phyloP scores from a whole-genome alignment of 1,140 invertebrate species.

The Dreissena rostriformis region DNA sequence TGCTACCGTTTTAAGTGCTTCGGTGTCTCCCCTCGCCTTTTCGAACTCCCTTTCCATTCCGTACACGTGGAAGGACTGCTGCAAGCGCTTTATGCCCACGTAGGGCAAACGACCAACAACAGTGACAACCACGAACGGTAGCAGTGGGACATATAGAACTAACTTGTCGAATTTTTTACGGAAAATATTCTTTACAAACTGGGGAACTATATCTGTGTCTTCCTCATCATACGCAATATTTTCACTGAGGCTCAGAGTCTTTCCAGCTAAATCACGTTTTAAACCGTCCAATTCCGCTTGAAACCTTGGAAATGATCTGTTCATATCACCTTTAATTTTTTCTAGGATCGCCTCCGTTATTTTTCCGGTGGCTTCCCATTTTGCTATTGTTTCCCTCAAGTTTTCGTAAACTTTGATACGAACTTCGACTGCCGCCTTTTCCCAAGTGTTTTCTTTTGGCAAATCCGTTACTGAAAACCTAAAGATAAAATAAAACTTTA shows the following conservation, averaged over 20 bases:
- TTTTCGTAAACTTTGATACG: constrained; percentile 57
- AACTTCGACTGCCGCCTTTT: constrained; percentile 40
- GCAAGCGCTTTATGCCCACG: constrained; percentile 13
- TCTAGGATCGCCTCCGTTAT: constrained; percentile 40
- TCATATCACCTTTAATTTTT: constrained; percentile 41
- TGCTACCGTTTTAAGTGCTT: constrained; percentile 36
- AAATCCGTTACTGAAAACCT: constrained; percentile 32
- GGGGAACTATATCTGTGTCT: constrained; percentile 26
- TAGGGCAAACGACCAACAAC: constrained; percentile 20
- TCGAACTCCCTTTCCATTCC: constrained; percentile 27
- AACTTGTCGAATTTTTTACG: background rate
- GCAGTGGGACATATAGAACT: background rate
- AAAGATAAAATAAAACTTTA: background rate
- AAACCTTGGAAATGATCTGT: constrained; percentile 63
- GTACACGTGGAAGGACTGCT: background rate
- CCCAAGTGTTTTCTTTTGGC: constrained; percentile 16
- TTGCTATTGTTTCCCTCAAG: constrained; percentile 52
- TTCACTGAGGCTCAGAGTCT: background rate
- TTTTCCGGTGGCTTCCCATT: constrained; percentile 56
- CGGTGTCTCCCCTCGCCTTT: constrained; percentile 17
- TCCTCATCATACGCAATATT: constrained; percentile 2
- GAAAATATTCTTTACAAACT: constrained; percentile 31
- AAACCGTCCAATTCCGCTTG: constrained; percentile 31
- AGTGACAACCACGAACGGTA: constrained; percentile 28
- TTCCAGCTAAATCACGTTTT: background rate